Evolutionary conservation across 2,888 invertebrate genomes (phyloP).

Genomic region (Drosophila anomelani): DNA sequence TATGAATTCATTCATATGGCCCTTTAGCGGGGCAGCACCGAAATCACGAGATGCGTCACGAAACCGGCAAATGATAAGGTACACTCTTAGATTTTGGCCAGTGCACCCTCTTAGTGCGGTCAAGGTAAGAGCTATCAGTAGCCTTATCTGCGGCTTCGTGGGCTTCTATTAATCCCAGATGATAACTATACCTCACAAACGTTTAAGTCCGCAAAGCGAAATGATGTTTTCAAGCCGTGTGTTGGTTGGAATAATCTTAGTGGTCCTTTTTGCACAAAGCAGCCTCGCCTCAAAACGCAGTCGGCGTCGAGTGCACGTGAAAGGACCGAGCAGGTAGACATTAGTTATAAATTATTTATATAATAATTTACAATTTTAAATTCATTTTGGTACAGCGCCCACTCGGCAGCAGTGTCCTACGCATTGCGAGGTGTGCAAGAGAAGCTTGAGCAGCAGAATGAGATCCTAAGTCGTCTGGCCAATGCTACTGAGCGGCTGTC

Average conservation of each 20-base stretch:
- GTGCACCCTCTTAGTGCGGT: not conserved
- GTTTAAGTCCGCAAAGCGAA: not conserved
- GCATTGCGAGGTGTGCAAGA: constrained; percentile 25
- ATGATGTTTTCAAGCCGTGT: constrained; percentile 3
- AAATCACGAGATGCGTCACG: constrained; percentile 42
- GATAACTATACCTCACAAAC: not conserved
- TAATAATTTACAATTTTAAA: not conserved
- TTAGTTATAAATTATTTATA: not conserved
- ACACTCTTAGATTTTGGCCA: not conserved
- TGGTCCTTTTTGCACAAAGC: not conserved
- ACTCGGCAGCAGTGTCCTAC: constrained; percentile 2
- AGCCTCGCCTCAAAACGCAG: not conserved
- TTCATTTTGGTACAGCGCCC: not conserved
- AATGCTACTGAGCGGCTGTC: constrained; percentile 27
- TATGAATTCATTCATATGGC: constrained; percentile 75
- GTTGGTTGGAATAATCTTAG: not conserved
- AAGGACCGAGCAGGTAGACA: constrained; percentile 2
- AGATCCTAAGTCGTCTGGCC: constrained; percentile 17
- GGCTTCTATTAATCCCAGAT: not conserved
- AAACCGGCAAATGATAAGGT: constrained; percentile 9
- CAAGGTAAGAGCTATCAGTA: constrained; percentile 30
- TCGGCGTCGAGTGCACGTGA: constrained; percentile 12
- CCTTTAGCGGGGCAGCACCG: constrained; percentile 40
- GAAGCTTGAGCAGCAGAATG: constrained; percentile 27
- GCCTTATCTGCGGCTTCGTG: not conserved